Conservation (phyloP, 2,888 invertebrate genomes). For the Deilephila porcellus region DNA sequence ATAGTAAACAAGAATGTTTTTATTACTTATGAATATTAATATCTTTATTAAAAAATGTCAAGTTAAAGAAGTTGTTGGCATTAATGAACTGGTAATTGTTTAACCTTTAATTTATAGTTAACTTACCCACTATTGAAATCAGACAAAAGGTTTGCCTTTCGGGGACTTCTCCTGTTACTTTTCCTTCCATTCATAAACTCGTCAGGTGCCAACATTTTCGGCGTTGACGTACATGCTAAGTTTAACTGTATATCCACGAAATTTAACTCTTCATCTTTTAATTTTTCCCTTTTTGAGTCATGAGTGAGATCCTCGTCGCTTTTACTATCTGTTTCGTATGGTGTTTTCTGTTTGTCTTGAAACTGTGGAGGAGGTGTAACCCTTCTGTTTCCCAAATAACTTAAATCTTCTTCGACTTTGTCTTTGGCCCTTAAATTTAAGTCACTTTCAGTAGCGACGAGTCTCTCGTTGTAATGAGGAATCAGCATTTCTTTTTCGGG, state of each 20-base stretch:
- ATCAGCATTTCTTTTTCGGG: constrained; percentile 75
- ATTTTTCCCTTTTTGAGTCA: constrained; percentile 78
- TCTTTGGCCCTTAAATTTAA: constrained; percentile 57
- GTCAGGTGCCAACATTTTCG: constrained; percentile 78
- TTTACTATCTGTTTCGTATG: constrained; percentile 67
- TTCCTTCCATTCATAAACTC: constrained; percentile 67
- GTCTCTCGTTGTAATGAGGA: constrained; percentile 76
- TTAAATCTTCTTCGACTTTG: constrained; percentile 52
- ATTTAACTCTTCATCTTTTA: constrained; percentile 73
- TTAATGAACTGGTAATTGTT: constrained; percentile 2
- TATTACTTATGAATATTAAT: constrained; percentile 9
- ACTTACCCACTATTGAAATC: constrained; percentile 78
- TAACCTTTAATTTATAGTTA: not conserved
- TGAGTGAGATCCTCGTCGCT: constrained; percentile 69
- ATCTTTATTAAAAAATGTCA: constrained; percentile 5
- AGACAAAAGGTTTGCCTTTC: constrained; percentile 69
- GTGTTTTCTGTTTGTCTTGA: constrained; percentile 73
- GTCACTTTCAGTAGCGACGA: constrained; percentile 63
- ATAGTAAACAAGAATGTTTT: constrained; percentile 19
- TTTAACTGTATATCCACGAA: constrained; percentile 76
- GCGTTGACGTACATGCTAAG: constrained; percentile 79
- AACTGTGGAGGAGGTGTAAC: constrained; percentile 79
- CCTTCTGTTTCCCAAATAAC: constrained; percentile 59
- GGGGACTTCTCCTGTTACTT: constrained; percentile 62
- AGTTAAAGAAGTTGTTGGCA: constrained; percentile 12